phyloP scores from a whole-genome alignment of 1,140 invertebrate species.

The Pseudomyrmex concolor region DNA sequence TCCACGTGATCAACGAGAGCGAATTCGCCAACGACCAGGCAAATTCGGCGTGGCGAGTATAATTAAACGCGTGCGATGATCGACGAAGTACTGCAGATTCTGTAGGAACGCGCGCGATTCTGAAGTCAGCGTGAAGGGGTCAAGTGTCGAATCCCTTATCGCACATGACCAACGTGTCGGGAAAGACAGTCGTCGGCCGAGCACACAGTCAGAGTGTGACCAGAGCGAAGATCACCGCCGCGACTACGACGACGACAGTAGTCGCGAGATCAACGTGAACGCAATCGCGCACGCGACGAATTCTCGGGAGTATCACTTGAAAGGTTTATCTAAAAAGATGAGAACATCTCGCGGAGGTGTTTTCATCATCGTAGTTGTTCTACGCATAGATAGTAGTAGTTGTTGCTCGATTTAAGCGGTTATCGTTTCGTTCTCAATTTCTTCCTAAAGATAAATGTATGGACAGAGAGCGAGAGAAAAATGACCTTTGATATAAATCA shows the following conservation, averaged over 20 bases:
- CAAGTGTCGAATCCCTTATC: constrained; percentile 80
- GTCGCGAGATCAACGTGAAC: constrained; percentile 14
- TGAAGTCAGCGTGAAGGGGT: constrained; percentile 75
- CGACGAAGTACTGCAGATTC: constrained; percentile 70
- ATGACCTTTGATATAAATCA: too few species aligned
- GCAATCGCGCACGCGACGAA: not conserved
- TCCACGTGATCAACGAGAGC: not conserved
- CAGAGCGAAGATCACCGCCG: not conserved
- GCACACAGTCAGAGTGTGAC: constrained; percentile 17
- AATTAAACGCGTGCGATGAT: constrained; percentile 54
- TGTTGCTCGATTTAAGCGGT: not conserved
- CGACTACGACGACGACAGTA: too few species aligned
- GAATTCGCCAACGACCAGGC: not conserved
- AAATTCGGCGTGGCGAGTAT: constrained; percentile 20
- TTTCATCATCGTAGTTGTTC: not conserved
- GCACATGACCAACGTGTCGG: constrained; percentile 69
- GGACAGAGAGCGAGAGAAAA: too few species aligned
- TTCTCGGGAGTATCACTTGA: too few species aligned
- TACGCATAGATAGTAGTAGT: too few species aligned
- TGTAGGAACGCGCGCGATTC: constrained; percentile 66
- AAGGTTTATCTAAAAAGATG: not conserved
- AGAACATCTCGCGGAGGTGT: not conserved
- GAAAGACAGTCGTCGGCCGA: not conserved
- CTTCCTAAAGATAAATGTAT: not conserved
- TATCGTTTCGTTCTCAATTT: not conserved